phyloP scores from a whole-genome alignment of 2,888 invertebrate species.

The Tipula unca region DNA sequence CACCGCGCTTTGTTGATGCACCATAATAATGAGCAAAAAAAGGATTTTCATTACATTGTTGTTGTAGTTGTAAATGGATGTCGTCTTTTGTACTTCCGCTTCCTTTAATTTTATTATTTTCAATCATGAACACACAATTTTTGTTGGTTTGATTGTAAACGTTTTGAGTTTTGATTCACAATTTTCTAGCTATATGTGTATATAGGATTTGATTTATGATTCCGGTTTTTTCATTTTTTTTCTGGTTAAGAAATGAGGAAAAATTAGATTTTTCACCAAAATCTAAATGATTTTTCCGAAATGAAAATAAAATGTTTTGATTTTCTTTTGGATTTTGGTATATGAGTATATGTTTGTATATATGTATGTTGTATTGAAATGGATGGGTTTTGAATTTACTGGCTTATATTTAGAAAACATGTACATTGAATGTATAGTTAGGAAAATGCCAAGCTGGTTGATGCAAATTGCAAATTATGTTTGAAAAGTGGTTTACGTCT shows the following conservation, averaged over 20 bases:
- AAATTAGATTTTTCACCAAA: not conserved
- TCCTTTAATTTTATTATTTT: not conserved
- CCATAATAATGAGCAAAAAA: not conserved
- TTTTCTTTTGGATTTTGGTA: no score
- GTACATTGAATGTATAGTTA: no score
- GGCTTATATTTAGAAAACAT: no score
- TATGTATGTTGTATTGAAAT: no score
- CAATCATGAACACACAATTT: not conserved
- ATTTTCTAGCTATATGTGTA: not conserved
- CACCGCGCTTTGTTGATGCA: not conserved
- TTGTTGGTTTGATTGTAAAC: not conserved
- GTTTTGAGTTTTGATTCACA: not conserved
- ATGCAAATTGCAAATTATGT: no score
- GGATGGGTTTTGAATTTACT: no score
- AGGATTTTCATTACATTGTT: not conserved
- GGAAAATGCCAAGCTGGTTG: no score
- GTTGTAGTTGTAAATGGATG: not conserved
- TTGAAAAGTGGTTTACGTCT: no score
- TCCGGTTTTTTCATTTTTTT: not conserved
- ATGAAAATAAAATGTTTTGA: not conserved
- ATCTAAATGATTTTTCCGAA: not conserved
- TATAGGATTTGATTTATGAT: not conserved
- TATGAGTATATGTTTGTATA: no score
- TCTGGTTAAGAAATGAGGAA: not conserved
- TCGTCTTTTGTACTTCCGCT: not conserved